These are phyloP conservation scores for Elachura formosa DNA, from an alignment of 2,113 vertebrate species.

Conservation along the genomic window DNA sequence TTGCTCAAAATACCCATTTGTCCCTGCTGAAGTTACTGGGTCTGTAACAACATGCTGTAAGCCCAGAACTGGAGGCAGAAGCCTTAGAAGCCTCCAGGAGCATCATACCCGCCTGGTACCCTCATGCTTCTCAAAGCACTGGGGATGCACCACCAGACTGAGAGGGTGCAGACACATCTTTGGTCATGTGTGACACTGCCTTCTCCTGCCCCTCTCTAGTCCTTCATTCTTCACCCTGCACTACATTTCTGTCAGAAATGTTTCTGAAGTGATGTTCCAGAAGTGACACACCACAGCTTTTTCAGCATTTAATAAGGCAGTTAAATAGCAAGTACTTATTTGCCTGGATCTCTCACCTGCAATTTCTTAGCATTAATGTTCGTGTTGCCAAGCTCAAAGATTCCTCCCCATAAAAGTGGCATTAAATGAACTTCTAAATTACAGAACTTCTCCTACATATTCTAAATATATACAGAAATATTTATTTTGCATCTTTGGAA, in stretches of 20 bases:
- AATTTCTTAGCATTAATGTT: neutral
- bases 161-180: neutral
- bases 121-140: neutral
- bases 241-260: neutral
- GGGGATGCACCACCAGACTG: neutral
- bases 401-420: neutral
- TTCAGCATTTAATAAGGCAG: neutral
- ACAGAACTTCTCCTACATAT: neutral
- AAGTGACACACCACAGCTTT: neutral
- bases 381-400: neutral
- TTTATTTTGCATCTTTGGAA: neutral
- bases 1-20: neutral
- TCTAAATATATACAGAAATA: neutral
- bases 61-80: no score
- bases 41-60: neutral
- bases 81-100: neutral
- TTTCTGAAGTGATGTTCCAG: neutral
- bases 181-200: neutral
- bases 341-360: neutral
- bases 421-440: neutral
- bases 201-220: neutral
- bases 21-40: neutral
- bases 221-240: neutral
- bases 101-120: accelerated
- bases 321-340: neutral